A percentile compares a stretch with the other conserved stretches of the same genome.
phyloP scores from a whole-genome alignment of 2,888 invertebrate species.

The Galeruca laticollis region DNA sequence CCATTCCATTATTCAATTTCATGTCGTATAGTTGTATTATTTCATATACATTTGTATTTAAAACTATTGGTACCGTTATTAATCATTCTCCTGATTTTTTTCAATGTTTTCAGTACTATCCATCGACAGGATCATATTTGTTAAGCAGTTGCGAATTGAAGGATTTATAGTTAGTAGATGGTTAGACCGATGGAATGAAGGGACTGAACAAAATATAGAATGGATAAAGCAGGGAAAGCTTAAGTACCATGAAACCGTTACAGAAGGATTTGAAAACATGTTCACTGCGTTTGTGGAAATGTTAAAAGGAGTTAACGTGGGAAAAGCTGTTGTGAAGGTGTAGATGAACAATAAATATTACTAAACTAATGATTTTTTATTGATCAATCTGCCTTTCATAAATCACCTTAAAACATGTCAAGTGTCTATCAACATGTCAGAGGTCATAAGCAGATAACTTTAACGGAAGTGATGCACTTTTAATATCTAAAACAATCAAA shows the following conservation, averaged over 20 bases:
- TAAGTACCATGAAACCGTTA: constrained; percentile 76
- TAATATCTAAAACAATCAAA: too few relatives aligned
- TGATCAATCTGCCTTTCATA: too few relatives aligned
- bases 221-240: constrained; percentile 79
- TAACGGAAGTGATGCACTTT: too few relatives aligned
- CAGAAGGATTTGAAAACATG: constrained; percentile 72
- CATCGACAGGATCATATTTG: constrained; percentile 44
- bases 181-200: constrained; percentile 72
- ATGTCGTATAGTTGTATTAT: too few relatives aligned
- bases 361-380: not conserved
- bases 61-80: too few relatives aligned
- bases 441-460: too few relatives aligned
- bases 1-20: too few relatives aligned
- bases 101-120: constrained; percentile 43
- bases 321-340: constrained; percentile 57
- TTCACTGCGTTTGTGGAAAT: constrained; percentile 54
- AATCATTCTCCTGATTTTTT: too few relatives aligned
- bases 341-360: constrained; percentile 18
- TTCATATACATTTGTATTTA: too few relatives aligned
- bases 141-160: constrained; percentile 53
- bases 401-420: too few relatives aligned
- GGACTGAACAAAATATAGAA: constrained; percentile 72
- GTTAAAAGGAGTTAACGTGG: constrained; percentile 54
- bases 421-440: too few relatives aligned
- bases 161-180: constrained; percentile 53